Conservation (phyloP, 2,113 vertebrate genomes). For the Ophiodon elongatus region DNA sequence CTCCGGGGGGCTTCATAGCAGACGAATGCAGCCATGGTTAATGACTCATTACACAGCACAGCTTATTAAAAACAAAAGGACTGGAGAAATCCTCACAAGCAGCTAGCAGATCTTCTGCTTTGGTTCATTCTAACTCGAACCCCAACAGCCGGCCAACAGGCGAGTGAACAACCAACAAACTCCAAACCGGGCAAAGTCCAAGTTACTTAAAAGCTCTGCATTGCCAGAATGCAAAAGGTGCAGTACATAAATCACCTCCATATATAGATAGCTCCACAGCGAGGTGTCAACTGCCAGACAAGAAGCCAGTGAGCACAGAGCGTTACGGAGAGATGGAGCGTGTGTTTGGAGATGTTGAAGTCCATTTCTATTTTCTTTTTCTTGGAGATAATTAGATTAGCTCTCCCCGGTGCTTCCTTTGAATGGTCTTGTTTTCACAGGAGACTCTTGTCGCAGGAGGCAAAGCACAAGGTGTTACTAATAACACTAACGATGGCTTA, state of each 20-base stretch:
- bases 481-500: background rate
- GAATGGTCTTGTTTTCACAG: background rate
- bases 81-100: background rate
- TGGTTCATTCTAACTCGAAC: background rate
- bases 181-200: background rate
- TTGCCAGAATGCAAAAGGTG: background rate
- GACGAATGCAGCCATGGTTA: background rate
- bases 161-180: background rate
- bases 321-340: background rate
- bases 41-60: background rate
- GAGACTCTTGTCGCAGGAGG: background rate
- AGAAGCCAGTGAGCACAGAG: background rate
- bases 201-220: background rate
- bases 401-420: background rate
- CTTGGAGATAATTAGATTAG: background rate
- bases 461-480: background rate
- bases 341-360: background rate
- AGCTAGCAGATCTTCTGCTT: background rate
- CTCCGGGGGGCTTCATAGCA: background rate
- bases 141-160: background rate
- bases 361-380: background rate
- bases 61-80: background rate
- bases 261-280: background rate
- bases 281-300: background rate
- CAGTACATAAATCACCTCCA: background rate